Percentiles rank a stretch among this genome's conserved stretches.
These are phyloP conservation scores for Pterois miles DNA, from an alignment of 2,797 vertebrate species.

Conservation along the genomic window DNA sequence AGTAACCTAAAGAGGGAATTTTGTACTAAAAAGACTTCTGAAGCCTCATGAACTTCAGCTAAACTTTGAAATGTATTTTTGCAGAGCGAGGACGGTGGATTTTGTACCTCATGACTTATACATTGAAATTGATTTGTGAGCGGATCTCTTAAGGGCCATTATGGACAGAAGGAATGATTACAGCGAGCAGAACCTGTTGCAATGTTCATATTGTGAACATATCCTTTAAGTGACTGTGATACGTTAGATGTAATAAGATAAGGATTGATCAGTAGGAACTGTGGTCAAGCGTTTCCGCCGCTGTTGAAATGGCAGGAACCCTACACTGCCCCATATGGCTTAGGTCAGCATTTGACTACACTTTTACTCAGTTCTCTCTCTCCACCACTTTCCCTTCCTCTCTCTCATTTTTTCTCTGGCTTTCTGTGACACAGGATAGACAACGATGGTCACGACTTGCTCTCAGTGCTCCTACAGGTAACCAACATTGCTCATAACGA, in stretches of 20 bases:
- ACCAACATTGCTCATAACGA: not conserved
- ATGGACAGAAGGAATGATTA: not conserved
- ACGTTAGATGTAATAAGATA: conserved; percentile 14
- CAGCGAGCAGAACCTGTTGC: not conserved
- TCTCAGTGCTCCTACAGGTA: conserved; percentile 84
- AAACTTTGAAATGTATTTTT: not conserved
- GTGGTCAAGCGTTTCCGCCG: conserved; percentile 16
- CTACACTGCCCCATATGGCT: conserved; percentile 5
- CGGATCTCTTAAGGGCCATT: not conserved
- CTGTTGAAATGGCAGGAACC: conserved; percentile 14
- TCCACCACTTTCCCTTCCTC: not conserved
- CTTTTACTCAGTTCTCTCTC: not conserved
- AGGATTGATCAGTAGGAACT: conserved; percentile 28
- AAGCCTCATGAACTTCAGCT: not conserved
- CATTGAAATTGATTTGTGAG: not conserved
- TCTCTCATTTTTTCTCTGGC: not conserved
- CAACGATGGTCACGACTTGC: conserved; percentile 84
- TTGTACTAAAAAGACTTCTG: not conserved
- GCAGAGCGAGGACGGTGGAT: too few relatives aligned
- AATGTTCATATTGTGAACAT: not conserved
- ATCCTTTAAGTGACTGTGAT: conserved; percentile 1
- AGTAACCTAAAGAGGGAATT: not conserved
- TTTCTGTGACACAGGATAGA: conserved; percentile 81
- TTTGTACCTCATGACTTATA: not conserved
- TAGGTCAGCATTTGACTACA: conserved; percentile 16